Evolutionary conservation across 2,113 vertebrate species (phyloP).

Genomic region (Tenebrosternarchus preto): DNA sequence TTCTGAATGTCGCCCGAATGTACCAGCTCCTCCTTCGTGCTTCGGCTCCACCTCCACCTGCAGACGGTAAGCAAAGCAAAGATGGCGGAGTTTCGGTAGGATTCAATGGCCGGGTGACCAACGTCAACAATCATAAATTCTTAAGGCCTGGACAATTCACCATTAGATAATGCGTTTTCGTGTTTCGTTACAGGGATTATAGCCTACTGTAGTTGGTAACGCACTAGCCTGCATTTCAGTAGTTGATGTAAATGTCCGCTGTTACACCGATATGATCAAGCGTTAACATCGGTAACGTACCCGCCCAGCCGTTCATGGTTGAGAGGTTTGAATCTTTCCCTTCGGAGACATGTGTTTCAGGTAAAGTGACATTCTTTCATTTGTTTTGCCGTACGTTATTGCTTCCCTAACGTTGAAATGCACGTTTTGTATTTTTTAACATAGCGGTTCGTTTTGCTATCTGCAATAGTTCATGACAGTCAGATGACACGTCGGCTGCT

Average conservation of each 20-base stretch:
- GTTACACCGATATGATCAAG: not conserved
- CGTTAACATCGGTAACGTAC: not conserved
- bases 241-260: not conserved
- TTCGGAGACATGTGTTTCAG: slow-evolving; percentile 48
- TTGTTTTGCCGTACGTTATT: not conserved
- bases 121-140: slow-evolving; percentile 43
- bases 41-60: slow-evolving; percentile 58
- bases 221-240: not conserved
- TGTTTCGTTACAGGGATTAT: too few species aligned
- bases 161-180: not conserved
- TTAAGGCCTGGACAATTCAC: not conserved
- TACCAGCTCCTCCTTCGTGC: slow-evolving; percentile 16
- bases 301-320: not conserved
- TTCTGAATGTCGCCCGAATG: not conserved
- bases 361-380: slow-evolving; percentile 35
- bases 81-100: slow-evolving; percentile 67
- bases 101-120: not conserved
- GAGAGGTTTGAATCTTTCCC: not conserved
- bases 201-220: not conserved
- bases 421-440: not conserved
- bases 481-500: slow-evolving; percentile 53
- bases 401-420: too few species aligned
- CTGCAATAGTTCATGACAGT: slow-evolving; percentile 45
- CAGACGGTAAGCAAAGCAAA: slow-evolving; percentile 53
- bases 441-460: slow-evolving; percentile 32